Base-by-base conservation (phyloP, 2,113 vertebrate species). In the Pao palembangensis region DNA sequence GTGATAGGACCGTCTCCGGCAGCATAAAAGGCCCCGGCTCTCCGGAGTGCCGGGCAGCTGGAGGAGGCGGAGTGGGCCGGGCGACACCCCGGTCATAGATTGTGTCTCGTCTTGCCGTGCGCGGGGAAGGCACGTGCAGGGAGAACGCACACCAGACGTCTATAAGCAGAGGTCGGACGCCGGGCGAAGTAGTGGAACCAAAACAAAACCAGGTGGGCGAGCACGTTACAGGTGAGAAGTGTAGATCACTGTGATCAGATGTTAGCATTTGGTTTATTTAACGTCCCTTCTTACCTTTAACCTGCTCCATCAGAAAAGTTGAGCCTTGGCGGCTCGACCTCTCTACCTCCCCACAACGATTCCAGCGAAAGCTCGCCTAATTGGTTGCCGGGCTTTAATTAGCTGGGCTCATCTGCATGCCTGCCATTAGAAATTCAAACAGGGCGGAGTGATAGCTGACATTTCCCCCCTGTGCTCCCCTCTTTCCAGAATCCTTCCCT, bases 391-490 rank as follows among this genome's bases (percentile, higher is more conserved):
- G 72, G 73, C 82, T 89, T 89, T 92, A 89, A 90, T 90, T 90
- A 88, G 83, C 81, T 64, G 18, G 57, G 50, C 75, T 85, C 56
- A 47, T 88, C 89, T 88, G 85, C 85, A 88, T 85, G 83, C 69
- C 82, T 87, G 85, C 81, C 86, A 86, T 82, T 76, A 85, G 80
- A 75, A 83, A 88, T 87, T 84, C 78, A 85, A 79, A 79, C 42
- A 57, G 78, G 83, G 88, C 80, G 88, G 86, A 89, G 87, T 89
- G 87, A 88, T 85, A 84, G 69, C 86, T 89, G 90, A 90, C 90
- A 88, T 54, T 53, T 53, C 69, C 75, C 64, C 76, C 67, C 66
- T 83, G 28, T 11, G 21, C 73, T 59, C 67, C 65, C 62, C 61
- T 76, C 74, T 59, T 58, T 53, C 76, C 73, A 65, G 63, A 76